Percentiles rank a stretch among this genome's conserved stretches.
Evolutionary conservation across 30 jellyfish, hydroid and myxozoan species (phyloP).

Genomic region (Turritopsis dohrnii): DNA sequence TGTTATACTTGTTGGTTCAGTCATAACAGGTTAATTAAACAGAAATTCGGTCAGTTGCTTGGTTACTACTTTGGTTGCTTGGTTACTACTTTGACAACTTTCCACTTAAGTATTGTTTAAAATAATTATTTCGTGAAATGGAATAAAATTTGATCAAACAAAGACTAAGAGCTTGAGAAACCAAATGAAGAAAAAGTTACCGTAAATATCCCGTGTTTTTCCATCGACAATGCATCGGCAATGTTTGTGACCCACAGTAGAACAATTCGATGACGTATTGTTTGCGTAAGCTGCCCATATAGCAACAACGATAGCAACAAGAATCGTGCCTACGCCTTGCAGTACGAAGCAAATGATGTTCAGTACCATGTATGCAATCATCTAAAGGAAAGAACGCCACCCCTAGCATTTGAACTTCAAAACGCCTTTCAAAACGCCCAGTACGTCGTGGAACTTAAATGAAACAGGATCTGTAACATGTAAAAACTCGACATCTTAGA

Average conservation of each 20-base stretch:
- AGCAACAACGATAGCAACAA: conserved; percentile 59
- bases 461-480: background rate
- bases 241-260: conserved; percentile 12
- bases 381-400: conserved; percentile 24
- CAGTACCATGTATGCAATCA: conserved; percentile 83
- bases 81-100: no score
- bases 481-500: no score
- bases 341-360: conserved; percentile 70
- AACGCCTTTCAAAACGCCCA: background rate
- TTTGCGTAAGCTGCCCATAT: conserved; percentile 60
- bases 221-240: conserved; percentile 22
- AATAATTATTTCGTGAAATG: no score
- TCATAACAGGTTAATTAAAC: no score
- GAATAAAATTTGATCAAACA: no score
- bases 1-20: no score
- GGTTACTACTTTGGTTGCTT: no score
- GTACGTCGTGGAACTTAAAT: background rate
- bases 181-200: background rate
- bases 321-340: conserved; percentile 60
- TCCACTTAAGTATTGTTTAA: no score
- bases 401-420: background rate
- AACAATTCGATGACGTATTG: conserved; percentile 16
- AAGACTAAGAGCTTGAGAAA: no score
- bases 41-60: no score
- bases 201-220: background rate